A percentile compares a stretch with the other conserved stretches of the same genome.
phyloP scores from a whole-genome alignment of 2,888 invertebrate species.

The Pinctada fucata region DNA sequence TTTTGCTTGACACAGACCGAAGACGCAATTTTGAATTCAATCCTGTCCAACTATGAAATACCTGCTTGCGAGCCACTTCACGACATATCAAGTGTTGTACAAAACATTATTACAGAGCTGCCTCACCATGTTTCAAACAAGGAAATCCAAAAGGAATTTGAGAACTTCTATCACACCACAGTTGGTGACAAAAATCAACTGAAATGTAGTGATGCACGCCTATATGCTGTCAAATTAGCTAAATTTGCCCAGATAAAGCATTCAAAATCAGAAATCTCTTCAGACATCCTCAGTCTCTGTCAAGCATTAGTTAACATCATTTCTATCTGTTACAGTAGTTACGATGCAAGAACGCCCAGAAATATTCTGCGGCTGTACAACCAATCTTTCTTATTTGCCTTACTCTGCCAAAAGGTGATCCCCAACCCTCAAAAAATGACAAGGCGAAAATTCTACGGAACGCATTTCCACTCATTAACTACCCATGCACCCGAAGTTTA shows the following conservation, averaged over 20 bases:
- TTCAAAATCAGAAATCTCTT: not conserved
- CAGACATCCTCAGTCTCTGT: not conserved
- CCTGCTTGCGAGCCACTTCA: conserved; percentile 11
- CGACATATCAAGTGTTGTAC: conserved; percentile 9
- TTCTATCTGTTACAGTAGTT: conserved; percentile 1
- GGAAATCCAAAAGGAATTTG: conserved; percentile 12
- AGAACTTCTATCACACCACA: not conserved
- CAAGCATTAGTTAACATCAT: conserved; percentile 10
- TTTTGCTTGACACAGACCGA: not conserved
- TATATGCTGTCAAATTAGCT: conserved; percentile 11
- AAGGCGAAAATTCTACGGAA: conserved; percentile 10
- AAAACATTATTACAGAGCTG: conserved; percentile 6
- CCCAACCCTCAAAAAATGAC: conserved; percentile 5
- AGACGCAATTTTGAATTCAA: not conserved
- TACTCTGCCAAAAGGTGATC: not conserved
- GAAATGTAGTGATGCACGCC: conserved; percentile 16
- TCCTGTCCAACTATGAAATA: conserved; percentile 9
- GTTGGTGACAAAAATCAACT: conserved; percentile 18
- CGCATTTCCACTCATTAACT: conserved; percentile 22
- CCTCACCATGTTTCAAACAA: conserved; percentile 5
- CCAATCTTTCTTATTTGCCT: conserved; percentile 3
- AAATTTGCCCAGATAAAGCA: not conserved
- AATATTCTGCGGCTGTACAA: conserved; percentile 17
- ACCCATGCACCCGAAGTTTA: conserved; percentile 9
- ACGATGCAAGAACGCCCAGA: conserved; percentile 13